Base-by-base conservation (phyloP, 1,140 invertebrate genomes). In the Conus betulinus region DNA sequence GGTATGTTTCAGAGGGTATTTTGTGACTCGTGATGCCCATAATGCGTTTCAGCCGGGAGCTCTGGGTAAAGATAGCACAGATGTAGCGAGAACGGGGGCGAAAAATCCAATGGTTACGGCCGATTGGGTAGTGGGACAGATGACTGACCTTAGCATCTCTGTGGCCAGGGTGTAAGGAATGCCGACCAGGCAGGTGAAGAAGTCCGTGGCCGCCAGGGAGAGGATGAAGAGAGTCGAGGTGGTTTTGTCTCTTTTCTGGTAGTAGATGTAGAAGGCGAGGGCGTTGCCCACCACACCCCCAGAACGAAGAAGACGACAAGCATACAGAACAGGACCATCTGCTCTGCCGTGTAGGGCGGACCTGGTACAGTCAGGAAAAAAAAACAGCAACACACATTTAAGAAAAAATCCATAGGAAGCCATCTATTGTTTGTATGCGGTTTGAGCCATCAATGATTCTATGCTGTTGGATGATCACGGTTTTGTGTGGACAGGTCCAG, bases 171-270 rank as follows among this genome's bases (percentile, higher is more conserved):
- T 93, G 85, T 84, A 91, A 5, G 92, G 93, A 10, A 93, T 88
- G n/a, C 89, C 88, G 20, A 93, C 76, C 15, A 91, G 85, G 74
- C 93, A 93, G 17, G 91, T 92, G 17, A 91, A 57, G 27, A 93
- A 91, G 67, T 94, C 93, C 11, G 92, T 92, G 7, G 91, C 89
- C n/a, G 93, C 93, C 39, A 94, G 87, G 8, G 90, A 89, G 13
- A 94, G 87, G 78, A 94, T 94, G 89, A 93, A 94, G 17, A 94
- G 87, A 13, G 91, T 93, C 13, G 93, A 93, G 17, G 93, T 92
- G 5, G 89, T 89, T 60, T 91, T 92, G 86, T 94, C 93, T 51
- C 91, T 86, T 84, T 93, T 93, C 74, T 91, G 86, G 74, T 89
- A 92, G 88, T 93, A 94, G 15, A 94, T 93, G 84, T 93, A 89